Conservation (phyloP, 1,140 invertebrate species). For the Leptopilina boulardi region DNA sequence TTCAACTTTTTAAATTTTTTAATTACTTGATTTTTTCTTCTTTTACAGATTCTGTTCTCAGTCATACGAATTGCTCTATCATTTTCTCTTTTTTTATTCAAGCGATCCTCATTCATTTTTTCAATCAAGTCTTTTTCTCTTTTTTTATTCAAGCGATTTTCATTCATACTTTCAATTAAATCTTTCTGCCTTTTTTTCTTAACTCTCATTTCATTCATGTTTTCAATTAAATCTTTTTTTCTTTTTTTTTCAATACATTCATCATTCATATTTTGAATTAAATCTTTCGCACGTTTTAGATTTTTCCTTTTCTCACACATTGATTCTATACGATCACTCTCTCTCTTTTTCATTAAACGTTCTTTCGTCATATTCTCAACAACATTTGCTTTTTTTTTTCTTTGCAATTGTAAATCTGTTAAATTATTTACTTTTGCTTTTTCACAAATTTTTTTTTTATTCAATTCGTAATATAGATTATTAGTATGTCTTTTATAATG, state of each 20-base stretch:
- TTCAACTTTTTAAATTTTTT: conserved; percentile 38
- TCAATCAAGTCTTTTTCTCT: background rate
- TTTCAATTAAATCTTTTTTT: background rate
- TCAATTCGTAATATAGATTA: conserved; percentile 43
- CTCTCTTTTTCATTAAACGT: background rate
- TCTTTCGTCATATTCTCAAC: background rate
- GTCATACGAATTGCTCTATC: background rate
- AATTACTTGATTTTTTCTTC: conserved; percentile 16
- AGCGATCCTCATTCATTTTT: background rate
- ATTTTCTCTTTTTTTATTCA: background rate
- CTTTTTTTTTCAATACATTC: background rate
- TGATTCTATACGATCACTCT: background rate
- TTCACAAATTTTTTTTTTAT: background rate
- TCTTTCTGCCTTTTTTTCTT: background rate
- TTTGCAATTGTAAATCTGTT: conserved; percentile 50
- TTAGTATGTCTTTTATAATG: background rate
- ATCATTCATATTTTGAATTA: background rate
- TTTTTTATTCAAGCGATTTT: background rate
- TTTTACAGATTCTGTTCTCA: background rate
- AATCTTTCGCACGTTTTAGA: background rate
- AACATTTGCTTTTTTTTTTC: background rate
- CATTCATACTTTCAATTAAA: background rate
- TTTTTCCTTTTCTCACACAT: background rate
- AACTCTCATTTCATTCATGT: background rate
- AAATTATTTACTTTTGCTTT: conserved; percentile 3